These are phyloP conservation scores for Catharus ustulatus DNA, from an alignment of 2,797 vertebrate species.

Conservation along the genomic window DNA sequence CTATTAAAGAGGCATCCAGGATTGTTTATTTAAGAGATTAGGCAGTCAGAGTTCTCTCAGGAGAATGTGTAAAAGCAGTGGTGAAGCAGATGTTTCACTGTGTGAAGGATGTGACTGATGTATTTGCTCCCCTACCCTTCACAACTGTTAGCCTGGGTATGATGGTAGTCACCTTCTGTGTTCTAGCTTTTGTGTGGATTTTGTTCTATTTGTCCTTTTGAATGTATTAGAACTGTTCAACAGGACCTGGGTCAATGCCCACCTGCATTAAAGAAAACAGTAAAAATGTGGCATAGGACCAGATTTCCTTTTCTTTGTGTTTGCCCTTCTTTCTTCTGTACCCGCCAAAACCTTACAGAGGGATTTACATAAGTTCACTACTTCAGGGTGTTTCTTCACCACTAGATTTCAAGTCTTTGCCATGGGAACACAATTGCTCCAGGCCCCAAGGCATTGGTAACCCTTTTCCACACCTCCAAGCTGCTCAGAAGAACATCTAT, in stretches of 20 bases:
- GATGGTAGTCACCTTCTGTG: neutral
- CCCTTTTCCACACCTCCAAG: neutral
- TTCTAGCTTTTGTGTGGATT: neutral
- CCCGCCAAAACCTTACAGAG: neutral
- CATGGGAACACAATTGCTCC: neutral
- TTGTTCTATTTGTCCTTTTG: neutral
- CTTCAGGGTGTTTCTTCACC: neutral
- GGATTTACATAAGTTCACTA: conserved; percentile 11
- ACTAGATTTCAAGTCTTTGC: neutral
- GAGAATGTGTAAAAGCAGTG: neutral
- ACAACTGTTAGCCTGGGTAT: neutral
- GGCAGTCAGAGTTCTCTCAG: neutral
- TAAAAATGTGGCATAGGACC: neutral
- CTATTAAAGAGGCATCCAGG: neutral
- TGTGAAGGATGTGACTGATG: neutral
- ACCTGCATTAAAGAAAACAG: neutral
- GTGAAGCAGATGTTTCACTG: neutral
- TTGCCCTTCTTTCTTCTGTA: neutral
- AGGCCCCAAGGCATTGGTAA: neutral
- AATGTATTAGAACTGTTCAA: neutral
- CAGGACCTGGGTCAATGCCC: neutral
- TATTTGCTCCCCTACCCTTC: neutral
- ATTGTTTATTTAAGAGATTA: neutral
- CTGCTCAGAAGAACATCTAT: neutral
- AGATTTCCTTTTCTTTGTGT: neutral